These are phyloP conservation scores for Odontomachus brunneus DNA, from an alignment of 1,140 invertebrate species.

Conservation along the genomic window DNA sequence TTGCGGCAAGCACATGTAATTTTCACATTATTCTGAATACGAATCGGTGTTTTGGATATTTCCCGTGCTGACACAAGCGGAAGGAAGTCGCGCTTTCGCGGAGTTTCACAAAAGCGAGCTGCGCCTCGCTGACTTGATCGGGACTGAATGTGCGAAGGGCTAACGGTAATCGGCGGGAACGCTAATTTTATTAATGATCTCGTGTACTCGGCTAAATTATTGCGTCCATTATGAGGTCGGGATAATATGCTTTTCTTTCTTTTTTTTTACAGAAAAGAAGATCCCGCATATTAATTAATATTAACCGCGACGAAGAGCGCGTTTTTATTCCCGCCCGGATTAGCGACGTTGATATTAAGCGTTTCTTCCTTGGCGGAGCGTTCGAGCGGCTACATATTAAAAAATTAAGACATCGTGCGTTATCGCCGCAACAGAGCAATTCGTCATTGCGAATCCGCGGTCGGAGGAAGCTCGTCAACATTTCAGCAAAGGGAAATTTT, in stretches of 20 bases:
- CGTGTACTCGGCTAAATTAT: neutral
- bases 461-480: neutral
- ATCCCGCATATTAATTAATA: slow-evolving; percentile 58
- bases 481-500: neutral
- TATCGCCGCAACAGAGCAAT: neutral
- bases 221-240: neutral
- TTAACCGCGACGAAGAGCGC: slow-evolving; percentile 21
- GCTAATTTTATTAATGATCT: slow-evolving; percentile 36
- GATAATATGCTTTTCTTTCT: slow-evolving; percentile 9
- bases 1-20: neutral
- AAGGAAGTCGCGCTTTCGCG: too few species aligned
- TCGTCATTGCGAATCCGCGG: neutral
- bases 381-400: slow-evolving; percentile 18
- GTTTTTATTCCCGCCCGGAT: slow-evolving; percentile 26
- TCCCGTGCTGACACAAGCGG: too few species aligned
- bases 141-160: too few species aligned
- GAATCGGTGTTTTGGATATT: too few species aligned
- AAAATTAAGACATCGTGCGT: slow-evolving; percentile 26
- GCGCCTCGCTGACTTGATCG: too few species aligned
- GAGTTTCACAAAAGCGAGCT: too few species aligned
- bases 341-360: slow-evolving; percentile 69
- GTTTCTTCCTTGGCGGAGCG: slow-evolving; percentile 67
- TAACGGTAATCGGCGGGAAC: neutral
- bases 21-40: neutral
- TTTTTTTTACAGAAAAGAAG: neutral